phyloP scores from a whole-genome alignment of 2,113 vertebrate species.

The Hepsetus odoe region DNA sequence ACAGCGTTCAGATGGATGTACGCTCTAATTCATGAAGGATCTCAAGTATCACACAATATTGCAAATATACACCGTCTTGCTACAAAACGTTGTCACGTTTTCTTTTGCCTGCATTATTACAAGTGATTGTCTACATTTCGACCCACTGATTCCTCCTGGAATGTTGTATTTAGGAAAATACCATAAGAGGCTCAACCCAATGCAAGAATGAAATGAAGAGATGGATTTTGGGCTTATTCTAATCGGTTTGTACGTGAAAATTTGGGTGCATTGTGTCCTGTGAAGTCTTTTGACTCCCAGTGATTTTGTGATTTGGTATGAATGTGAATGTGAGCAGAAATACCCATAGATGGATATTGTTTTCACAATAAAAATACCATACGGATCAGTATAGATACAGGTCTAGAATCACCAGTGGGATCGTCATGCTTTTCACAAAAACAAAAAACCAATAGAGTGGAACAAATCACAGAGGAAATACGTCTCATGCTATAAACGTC shows the following conservation, averaged over 20 bases:
- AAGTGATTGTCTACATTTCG: constrained; percentile 74
- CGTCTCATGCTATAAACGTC: constrained; percentile 73
- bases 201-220: constrained; percentile 18
- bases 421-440: constrained; percentile 70
- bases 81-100: constrained; percentile 41
- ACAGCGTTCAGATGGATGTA: constrained; percentile 4
- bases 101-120: constrained; percentile 56
- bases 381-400: constrained; percentile 39
- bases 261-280: neutral
- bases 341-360: constrained; percentile 8
- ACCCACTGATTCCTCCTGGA: constrained; percentile 59
- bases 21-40: constrained; percentile 29
- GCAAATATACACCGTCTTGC: constrained; percentile 32
- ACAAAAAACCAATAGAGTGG: constrained; percentile 60
- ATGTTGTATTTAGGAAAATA: constrained; percentile 58
- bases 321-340: constrained; percentile 21
- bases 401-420: constrained; percentile 46
- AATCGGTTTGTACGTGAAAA: neutral
- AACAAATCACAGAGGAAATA: constrained; percentile 71
- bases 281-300: constrained; percentile 16
- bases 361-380: constrained; percentile 25
- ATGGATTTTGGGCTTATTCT: neutral
- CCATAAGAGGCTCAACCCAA: constrained; percentile 15
- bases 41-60: constrained; percentile 52
- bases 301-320: neutral